Evolutionary conservation across 2,888 invertebrate species (phyloP), one percentile per base, ranked within the genome.

Genomic region (Pristionchus arcanus): DNA sequence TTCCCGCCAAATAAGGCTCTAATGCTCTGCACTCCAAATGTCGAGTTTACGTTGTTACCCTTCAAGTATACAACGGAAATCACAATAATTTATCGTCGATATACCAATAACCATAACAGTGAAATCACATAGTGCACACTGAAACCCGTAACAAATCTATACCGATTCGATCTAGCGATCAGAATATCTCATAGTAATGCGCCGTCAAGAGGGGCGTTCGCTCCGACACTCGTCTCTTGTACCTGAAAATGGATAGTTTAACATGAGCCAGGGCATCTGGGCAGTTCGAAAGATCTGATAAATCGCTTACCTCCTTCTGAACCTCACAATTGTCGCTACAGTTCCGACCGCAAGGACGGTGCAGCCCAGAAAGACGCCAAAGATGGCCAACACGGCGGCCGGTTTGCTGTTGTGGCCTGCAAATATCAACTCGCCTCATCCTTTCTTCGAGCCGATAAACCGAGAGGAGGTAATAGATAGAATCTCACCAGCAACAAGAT

Each of bases 171-270:
- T 37, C 74, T 42, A 21, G 7, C 37, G 37, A 37, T 87, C 68
- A 87, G 68, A 87, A 87, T 16, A 66, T 37, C 34, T 87, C 87
- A 49, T 87, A 87, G 68, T 87, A 87, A 34, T 87, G 87, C 13
- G 87, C 87, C 9, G 87, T 87, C 15, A 87, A 49, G 7, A 87
- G 53, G 4, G 87, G 87, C 7, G 87, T 87, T 68, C 87, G 42
- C 49, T 87, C 87, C 15, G 4, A 68, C 7, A 68, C 25, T 15
- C 53, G 42, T 55, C 68, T 34, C 11, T 66, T 87, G 42, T 68
- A 68, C 31, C 87, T 87, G 87, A 13, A 68, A 87, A 25, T 66
- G 2, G 42, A 42, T 77, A 37, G 9, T 16, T 28, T 16, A 11
- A 13, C 28, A 49, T 49, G 42, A 42, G 9, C 42, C 42, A 49